Evolutionary conservation across 2,113 vertebrate species (phyloP).

Genomic region (Enhydra lutris): DNA sequence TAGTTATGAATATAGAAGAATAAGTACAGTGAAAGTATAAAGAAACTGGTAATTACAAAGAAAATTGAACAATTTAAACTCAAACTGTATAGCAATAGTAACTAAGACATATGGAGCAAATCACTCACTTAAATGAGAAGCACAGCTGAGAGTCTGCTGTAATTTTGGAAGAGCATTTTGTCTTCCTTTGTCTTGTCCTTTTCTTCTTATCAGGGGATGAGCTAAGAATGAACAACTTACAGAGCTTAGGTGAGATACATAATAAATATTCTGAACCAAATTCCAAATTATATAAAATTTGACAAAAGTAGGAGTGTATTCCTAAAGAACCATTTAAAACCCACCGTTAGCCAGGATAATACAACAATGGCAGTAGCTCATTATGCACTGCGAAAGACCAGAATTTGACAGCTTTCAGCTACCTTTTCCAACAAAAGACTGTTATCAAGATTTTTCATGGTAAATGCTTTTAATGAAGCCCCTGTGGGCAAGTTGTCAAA

Average conservation of each 20-base stretch:
- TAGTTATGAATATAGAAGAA: neutral
- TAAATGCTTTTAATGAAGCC: conserved; percentile 66
- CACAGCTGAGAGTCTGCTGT: neutral
- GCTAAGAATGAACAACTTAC: conserved; percentile 4
- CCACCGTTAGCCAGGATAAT: conserved; percentile 36
- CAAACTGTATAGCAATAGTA: neutral
- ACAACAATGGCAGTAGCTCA: conserved; percentile 21
- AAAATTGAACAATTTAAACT: neutral
- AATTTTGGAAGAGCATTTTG: conserved; percentile 28
- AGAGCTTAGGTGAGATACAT: conserved; percentile 42
- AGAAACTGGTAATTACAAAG: neutral
- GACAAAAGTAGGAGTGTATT: conserved; percentile 27
- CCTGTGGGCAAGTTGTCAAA: conserved; percentile 59
- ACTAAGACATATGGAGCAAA: neutral
- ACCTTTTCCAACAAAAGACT: conserved; percentile 60
- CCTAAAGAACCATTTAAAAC: conserved; percentile 62
- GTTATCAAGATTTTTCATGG: conserved; percentile 54
- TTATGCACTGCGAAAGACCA: conserved; percentile 44
- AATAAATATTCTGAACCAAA: conserved; percentile 60
- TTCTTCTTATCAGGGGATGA: conserved; percentile 52
- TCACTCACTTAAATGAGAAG: neutral
- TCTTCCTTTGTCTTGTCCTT: conserved; percentile 12
- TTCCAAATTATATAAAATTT: conserved; percentile 59
- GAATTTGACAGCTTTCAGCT: conserved; percentile 68
- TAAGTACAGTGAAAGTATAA: neutral